These are phyloP conservation scores for Micrasema minimum DNA, from an alignment of 1,140 invertebrate genomes.

Conservation along the genomic window DNA sequence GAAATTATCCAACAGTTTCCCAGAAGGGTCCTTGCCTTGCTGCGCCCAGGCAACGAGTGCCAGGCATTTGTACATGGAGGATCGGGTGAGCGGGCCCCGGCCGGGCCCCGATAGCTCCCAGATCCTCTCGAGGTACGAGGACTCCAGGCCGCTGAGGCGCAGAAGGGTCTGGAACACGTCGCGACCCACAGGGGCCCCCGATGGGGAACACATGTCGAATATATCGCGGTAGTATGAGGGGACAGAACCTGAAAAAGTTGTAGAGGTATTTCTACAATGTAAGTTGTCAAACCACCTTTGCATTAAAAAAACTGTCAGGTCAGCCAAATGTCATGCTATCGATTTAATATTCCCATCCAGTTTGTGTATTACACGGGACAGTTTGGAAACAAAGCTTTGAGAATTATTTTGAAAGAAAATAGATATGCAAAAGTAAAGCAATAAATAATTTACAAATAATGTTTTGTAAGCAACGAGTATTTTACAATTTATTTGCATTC, in stretches of 20 bases:
- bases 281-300: too few species aligned
- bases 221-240: constrained; percentile 51
- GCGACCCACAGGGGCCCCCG: constrained; percentile 39
- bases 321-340: too few species aligned
- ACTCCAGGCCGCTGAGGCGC: constrained; percentile 71
- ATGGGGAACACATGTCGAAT: constrained; percentile 48
- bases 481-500: too few species aligned
- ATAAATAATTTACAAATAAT: too few species aligned
- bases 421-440: too few species aligned
- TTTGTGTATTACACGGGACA: too few species aligned
- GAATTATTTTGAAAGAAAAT: too few species aligned
- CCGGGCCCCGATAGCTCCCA: constrained; percentile 74
- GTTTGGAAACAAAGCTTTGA: too few species aligned
- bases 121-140: constrained; percentile 70
- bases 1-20: constrained; percentile 74
- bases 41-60: constrained; percentile 76
- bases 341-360: too few species aligned
- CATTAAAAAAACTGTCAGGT: too few species aligned
- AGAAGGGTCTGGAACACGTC: constrained; percentile 65
- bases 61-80: constrained; percentile 73
- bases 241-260: constrained; percentile 40
- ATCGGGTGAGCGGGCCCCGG: constrained; percentile 69
- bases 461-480: too few species aligned
- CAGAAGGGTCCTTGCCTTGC: constrained; percentile 74
- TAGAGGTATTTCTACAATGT: too few species aligned